Conservation (phyloP, 1,140 invertebrate genomes). For the Bombus superbus region DNA sequence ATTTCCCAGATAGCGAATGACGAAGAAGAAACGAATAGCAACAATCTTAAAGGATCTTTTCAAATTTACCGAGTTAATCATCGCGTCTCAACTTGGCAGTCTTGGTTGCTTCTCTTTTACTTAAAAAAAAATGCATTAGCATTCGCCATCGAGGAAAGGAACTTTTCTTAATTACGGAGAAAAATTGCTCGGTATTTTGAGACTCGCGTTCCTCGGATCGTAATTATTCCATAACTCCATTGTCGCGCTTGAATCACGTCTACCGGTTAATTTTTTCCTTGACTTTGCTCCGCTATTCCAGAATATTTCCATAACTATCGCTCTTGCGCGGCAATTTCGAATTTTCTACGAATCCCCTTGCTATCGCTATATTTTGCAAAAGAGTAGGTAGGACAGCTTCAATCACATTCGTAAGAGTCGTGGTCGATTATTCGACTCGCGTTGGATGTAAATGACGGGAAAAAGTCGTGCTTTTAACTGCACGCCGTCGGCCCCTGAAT, state of each 20-base stretch:
- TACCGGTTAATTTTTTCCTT: not conserved
- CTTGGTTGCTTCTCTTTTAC: not conserved
- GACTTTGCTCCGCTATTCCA: not conserved
- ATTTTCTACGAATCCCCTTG: not conserved
- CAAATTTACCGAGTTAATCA: not conserved
- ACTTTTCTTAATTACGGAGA: not conserved
- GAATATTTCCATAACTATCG: not conserved
- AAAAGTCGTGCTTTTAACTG: conserved; percentile 51
- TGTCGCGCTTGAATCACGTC: not conserved
- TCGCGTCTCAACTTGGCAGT: not conserved
- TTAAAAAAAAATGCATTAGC: not conserved
- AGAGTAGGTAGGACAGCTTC: not conserved
- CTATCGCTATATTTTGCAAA: not conserved
- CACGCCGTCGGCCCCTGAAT: conserved; percentile 52
- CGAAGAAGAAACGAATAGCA: not conserved
- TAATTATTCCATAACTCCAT: not conserved
- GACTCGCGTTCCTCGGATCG: not conserved
- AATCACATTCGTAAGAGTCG: not conserved
- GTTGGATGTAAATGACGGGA: conserved; percentile 33
- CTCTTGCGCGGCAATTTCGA: not conserved
- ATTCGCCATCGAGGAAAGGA: not conserved
- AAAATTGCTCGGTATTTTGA: not conserved
- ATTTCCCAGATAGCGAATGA: not conserved
- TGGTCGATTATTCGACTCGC: conserved; percentile 37
- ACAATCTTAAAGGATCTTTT: not conserved